Conservation (phyloP, 2,888 invertebrate genomes). For the Melangyna quadrimaculata region DNA sequence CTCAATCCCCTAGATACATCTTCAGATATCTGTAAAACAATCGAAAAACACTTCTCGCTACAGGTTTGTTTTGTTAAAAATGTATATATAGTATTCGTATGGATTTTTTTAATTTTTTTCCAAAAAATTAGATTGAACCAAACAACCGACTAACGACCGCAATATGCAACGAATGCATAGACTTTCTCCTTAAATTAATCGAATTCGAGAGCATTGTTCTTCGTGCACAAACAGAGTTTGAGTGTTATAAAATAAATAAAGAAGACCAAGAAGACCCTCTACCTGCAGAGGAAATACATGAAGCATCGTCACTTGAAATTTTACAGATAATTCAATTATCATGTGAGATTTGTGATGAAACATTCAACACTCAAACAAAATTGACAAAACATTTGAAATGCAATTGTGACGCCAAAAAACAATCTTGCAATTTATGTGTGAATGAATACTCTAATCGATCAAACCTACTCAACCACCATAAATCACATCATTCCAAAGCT, state of each 20-base stretch:
- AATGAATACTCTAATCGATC: background rate
- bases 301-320: background rate
- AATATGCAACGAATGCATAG: constrained; percentile 33
- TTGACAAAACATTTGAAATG: background rate
- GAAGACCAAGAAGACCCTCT: background rate
- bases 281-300: background rate
- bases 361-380: background rate
- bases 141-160: constrained; percentile 8
- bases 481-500: background rate
- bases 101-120: background rate
- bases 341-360: background rate
- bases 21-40: background rate
- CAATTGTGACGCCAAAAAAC: background rate
- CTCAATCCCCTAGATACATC: background rate
- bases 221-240: background rate
- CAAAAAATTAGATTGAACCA: constrained; percentile 5
- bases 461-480: background rate
- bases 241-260: background rate
- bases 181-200: constrained; percentile 8
- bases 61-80: constrained; percentile 11
- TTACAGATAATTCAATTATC: background rate
- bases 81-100: background rate
- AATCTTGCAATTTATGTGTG: background rate
- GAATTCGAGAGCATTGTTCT: constrained; percentile 3
- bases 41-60: constrained; percentile 42